phyloP scores from a whole-genome alignment of 1,140 invertebrate species.

The Maniola jurtina region DNA sequence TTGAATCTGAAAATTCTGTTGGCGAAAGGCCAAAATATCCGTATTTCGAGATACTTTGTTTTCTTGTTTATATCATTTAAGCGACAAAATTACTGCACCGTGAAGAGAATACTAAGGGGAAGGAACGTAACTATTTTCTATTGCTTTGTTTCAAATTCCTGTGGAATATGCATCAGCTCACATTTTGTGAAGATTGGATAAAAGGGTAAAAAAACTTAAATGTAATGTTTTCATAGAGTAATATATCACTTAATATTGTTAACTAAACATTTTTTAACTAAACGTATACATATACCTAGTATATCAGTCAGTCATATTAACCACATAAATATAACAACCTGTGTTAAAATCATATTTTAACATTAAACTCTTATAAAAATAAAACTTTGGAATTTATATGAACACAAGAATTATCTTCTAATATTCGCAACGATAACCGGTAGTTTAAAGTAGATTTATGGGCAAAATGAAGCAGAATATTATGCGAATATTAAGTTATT shows the following conservation, averaged over 20 bases:
- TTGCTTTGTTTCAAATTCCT: neutral
- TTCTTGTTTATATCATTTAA: conserved; percentile 7
- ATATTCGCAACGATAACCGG: neutral
- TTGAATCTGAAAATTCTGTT: conserved; percentile 36
- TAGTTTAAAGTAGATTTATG: conserved; percentile 10
- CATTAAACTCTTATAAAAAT: too few species aligned
- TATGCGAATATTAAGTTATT: conserved; percentile 16
- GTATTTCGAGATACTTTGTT: conserved; percentile 33
- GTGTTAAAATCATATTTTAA: too few species aligned
- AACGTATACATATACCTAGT: too few species aligned
- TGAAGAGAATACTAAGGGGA: conserved; percentile 7
- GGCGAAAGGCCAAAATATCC: conserved; percentile 34
- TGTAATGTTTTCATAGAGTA: too few species aligned
- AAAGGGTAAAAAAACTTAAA: too few species aligned
- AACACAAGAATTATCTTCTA: conserved; percentile 8
- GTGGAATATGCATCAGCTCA: neutral
- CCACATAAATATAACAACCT: too few species aligned
- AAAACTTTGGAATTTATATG: neutral
- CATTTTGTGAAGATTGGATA: neutral
- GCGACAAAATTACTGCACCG: conserved; percentile 6
- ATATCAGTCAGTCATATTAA: too few species aligned
- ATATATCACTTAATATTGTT: too few species aligned
- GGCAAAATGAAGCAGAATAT: conserved; percentile 5
- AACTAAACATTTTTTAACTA: too few species aligned
- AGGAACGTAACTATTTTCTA: neutral